Percentiles rank a stretch among this genome's conserved stretches.
These are phyloP conservation scores for Urocyon cinereoargenteus DNA, from an alignment of 2,797 vertebrate genomes.

Conservation along the genomic window DNA sequence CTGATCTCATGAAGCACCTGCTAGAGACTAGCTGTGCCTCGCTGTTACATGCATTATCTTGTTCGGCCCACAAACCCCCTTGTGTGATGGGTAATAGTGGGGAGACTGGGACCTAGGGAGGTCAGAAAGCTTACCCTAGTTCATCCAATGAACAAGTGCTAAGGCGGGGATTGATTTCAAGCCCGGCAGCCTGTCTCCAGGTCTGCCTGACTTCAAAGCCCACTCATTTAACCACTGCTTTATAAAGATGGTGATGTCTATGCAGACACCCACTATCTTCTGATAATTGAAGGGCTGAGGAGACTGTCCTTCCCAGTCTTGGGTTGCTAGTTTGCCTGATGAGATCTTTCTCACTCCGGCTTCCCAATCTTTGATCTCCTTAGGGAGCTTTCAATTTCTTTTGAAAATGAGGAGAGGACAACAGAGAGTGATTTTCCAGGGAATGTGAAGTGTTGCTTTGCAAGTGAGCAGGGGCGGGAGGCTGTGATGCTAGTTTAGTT, in stretches of 20 bases:
- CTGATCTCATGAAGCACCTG: not conserved
- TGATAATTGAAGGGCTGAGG: constrained; percentile 62
- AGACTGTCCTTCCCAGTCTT: not conserved
- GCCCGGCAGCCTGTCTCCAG: constrained; percentile 20
- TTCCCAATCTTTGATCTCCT: constrained; percentile 53
- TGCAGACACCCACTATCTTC: constrained; percentile 26
- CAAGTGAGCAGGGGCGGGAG: not conserved
- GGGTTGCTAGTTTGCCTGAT: not conserved
- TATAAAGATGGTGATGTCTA: not conserved
- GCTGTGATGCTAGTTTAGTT: not conserved
- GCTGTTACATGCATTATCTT: not conserved
- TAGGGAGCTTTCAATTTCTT: not conserved
- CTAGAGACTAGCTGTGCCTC: not conserved
- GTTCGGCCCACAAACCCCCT: not conserved
- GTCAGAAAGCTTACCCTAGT: not conserved
- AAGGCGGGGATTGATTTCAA: not conserved
- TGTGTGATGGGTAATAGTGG: not conserved
- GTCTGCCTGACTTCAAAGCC: constrained; percentile 65
- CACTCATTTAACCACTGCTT: constrained; percentile 40
- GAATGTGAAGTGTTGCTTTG: not conserved
- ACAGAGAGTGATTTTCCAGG: not conserved
- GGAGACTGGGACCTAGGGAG: not conserved
- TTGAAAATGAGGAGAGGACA: not conserved
- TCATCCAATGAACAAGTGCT: not conserved
- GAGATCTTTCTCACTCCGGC: not conserved